Evolutionary conservation across 2,113 vertebrate species (phyloP).

Genomic region (Nesoenas mayeri): DNA sequence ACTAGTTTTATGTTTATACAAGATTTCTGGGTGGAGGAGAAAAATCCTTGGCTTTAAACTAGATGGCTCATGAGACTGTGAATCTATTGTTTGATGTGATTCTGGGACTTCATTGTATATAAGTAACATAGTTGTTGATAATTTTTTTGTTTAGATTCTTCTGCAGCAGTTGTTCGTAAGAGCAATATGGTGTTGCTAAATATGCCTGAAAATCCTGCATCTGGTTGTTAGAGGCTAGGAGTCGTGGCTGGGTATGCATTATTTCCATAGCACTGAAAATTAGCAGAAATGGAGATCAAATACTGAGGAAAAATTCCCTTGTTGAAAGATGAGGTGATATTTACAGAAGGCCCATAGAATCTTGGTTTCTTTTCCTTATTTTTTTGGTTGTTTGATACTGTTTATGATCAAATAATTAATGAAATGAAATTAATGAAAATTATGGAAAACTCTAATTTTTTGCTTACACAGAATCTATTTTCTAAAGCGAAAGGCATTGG

Average conservation of each 20-base stretch:
- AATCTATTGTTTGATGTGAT: not conserved
- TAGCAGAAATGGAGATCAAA: not conserved
- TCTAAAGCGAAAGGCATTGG: not conserved
- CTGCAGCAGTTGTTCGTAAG: not conserved
- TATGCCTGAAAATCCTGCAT: not conserved
- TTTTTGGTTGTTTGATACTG: not conserved
- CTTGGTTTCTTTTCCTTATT: not conserved
- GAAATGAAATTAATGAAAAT: not conserved
- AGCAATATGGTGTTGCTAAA: not conserved
- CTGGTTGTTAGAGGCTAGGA: not conserved
- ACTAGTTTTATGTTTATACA: not conserved
- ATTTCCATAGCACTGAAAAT: not conserved
- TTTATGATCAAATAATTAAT: not conserved
- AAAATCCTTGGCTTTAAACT: slow-evolving; percentile 8
- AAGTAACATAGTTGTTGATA: not conserved
- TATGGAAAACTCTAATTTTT: not conserved
- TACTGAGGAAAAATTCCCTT: not conserved
- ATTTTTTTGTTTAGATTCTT: not conserved
- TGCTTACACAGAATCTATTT: not conserved
- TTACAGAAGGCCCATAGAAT: not conserved
- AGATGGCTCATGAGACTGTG: not conserved
- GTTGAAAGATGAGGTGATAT: not conserved
- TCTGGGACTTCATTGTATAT: not conserved
- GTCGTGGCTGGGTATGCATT: not conserved
- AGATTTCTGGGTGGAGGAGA: slow-evolving; percentile 5